These are phyloP conservation scores for Synergus laeviventris DNA, from an alignment of 2,888 invertebrate genomes.

Conservation along the genomic window DNA sequence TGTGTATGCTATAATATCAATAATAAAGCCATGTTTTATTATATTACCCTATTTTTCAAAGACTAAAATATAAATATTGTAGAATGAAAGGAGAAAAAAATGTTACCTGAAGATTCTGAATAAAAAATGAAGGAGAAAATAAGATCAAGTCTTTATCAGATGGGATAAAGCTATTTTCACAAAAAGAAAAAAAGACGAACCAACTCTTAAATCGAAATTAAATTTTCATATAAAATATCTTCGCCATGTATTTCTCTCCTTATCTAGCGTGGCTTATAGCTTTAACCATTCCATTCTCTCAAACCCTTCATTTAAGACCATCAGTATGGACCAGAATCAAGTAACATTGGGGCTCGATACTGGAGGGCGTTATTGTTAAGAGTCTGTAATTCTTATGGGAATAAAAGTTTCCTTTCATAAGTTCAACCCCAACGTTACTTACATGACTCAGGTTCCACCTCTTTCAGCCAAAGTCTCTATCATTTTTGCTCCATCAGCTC, in stretches of 20 bases:
- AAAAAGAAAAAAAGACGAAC: not conserved
- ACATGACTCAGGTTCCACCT: constrained; percentile 23
- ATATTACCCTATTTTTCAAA: not conserved
- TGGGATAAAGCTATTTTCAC: not conserved
- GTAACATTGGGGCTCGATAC: constrained; percentile 22
- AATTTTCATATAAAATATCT: constrained; percentile 3
- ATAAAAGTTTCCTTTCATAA: constrained; percentile 24
- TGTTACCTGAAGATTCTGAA: not conserved
- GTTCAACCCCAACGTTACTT: constrained; percentile 34
- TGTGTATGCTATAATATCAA: not conserved
- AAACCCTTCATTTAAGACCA: constrained; percentile 28
- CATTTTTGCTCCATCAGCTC: constrained; percentile 26
- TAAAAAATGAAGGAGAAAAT: not conserved
- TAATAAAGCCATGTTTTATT: not conserved
- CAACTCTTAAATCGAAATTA: not conserved
- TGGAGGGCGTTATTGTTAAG: constrained; percentile 29
- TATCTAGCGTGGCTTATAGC: constrained; percentile 22
- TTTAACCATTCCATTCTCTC: constrained; percentile 1
- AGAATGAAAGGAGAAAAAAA: not conserved
- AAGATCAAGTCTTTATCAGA: not conserved
- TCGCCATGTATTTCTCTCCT: not conserved
- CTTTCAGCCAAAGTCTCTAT: constrained; percentile 16
- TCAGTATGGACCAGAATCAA: constrained; percentile 24
- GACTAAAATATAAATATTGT: not conserved
- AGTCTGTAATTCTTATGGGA: constrained; percentile 34